These are phyloP conservation scores for Motacilla alba DNA, from an alignment of 2,113 vertebrate genomes.

Conservation along the genomic window DNA sequence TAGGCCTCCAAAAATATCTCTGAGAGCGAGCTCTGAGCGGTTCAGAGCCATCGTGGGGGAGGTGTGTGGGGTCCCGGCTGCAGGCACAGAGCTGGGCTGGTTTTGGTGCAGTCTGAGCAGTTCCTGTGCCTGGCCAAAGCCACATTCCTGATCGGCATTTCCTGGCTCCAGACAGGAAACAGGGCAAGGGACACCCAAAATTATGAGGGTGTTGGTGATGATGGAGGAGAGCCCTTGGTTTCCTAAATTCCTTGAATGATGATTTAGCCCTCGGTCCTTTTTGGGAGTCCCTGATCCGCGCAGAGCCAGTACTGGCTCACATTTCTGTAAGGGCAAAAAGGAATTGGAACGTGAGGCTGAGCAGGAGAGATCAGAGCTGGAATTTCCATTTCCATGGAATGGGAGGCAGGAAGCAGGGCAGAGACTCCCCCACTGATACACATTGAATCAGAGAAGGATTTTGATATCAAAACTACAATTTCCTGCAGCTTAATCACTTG, in stretches of 20 bases:
- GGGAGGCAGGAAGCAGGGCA: not conserved
- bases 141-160: not conserved
- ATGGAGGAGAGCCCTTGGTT: not conserved
- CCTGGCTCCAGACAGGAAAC: not conserved
- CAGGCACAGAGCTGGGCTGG: not conserved
- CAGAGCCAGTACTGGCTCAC: not conserved
- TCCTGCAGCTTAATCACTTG: not conserved
- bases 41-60: rapidly evolving
- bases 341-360: not conserved
- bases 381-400: not conserved
- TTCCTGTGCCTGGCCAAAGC: not conserved
- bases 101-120: not conserved
- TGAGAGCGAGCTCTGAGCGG: not conserved
- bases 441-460: not conserved
- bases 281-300: not conserved
- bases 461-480: not conserved
- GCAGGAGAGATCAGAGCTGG: not conserved
- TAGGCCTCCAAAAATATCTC: not conserved
- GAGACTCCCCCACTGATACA: not conserved
- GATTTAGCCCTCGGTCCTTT: not conserved
- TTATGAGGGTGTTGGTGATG: not conserved
- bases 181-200: not conserved
- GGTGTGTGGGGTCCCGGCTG: not conserved
- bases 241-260: not conserved
- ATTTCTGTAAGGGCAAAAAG: not conserved